Conservation (phyloP, 2,797 vertebrate genomes). For the Varecia variegata region DNA sequence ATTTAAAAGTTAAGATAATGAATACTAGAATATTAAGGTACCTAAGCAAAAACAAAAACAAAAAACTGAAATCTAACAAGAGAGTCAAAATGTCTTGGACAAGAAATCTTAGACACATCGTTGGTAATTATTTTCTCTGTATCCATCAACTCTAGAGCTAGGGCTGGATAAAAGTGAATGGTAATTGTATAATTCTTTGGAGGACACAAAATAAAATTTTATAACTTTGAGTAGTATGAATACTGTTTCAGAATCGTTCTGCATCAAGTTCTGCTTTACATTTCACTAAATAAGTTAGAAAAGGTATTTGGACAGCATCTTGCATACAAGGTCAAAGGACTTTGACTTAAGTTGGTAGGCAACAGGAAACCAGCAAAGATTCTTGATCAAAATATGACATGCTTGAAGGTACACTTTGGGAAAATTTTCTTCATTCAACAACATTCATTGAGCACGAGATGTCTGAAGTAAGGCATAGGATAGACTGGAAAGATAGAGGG, state of each 20-base stretch:
- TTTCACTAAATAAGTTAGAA: not conserved
- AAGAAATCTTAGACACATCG: not conserved
- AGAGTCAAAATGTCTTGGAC: not conserved
- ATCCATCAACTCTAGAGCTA: not conserved
- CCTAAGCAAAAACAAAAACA: not conserved
- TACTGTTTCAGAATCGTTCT: not conserved
- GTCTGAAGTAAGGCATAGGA: not conserved
- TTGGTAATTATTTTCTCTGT: not conserved
- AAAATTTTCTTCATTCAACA: not conserved
- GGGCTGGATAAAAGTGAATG: not conserved
- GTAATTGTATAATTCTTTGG: not conserved
- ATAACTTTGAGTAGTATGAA: not conserved
- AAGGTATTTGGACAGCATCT: not conserved
- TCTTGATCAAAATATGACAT: not conserved
- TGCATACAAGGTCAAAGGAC: not conserved
- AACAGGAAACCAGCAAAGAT: not conserved
- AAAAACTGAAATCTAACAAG: not conserved
- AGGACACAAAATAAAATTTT: not conserved
- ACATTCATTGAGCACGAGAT: not conserved
- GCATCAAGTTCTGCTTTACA: not conserved
- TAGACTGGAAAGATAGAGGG: not conserved
- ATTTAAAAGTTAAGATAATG: not conserved
- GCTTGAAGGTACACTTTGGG: not conserved
- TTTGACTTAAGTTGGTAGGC: not conserved
- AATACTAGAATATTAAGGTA: not conserved